A percentile compares a stretch with the other conserved stretches of the same genome.
These are phyloP conservation scores for Galerucella nymphaeae DNA, from an alignment of 2,888 invertebrate genomes.

Conservation along the genomic window DNA sequence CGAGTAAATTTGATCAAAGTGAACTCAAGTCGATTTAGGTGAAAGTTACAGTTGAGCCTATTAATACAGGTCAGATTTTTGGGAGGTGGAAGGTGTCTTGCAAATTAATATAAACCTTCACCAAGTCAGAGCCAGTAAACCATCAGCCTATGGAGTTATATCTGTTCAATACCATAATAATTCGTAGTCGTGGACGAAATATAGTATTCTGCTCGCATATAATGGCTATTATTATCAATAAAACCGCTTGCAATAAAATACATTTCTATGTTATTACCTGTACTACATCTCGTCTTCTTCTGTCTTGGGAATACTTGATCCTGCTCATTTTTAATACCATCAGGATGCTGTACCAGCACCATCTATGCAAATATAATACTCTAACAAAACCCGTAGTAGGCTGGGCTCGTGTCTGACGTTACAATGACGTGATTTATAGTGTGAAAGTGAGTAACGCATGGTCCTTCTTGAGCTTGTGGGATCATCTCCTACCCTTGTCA, in stretches of 20 bases:
- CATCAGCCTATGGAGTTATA: too few species aligned
- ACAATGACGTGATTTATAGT: slow-evolving; percentile 39
- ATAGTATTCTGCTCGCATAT: too few species aligned
- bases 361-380: neutral
- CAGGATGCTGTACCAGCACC: neutral
- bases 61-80: too few species aligned
- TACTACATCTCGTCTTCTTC: neutral
- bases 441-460: slow-evolving; percentile 23
- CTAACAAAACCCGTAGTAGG: neutral
- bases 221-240: too few species aligned
- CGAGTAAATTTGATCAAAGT: neutral
- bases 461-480: slow-evolving; percentile 4
- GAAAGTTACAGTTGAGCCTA: neutral
- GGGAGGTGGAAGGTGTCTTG: too few species aligned
- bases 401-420: slow-evolving; percentile 25
- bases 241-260: too few species aligned
- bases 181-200: too few species aligned
- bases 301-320: neutral
- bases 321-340: neutral
- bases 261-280: too few species aligned
- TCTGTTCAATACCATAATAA: too few species aligned
- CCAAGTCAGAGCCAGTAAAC: too few species aligned
- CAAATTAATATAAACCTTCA: too few species aligned
- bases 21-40: neutral
- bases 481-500: slow-evolving; percentile 46